These are phyloP conservation scores for Brenthis daphne DNA, from an alignment of 2,888 invertebrate genomes.

Conservation along the genomic window DNA sequence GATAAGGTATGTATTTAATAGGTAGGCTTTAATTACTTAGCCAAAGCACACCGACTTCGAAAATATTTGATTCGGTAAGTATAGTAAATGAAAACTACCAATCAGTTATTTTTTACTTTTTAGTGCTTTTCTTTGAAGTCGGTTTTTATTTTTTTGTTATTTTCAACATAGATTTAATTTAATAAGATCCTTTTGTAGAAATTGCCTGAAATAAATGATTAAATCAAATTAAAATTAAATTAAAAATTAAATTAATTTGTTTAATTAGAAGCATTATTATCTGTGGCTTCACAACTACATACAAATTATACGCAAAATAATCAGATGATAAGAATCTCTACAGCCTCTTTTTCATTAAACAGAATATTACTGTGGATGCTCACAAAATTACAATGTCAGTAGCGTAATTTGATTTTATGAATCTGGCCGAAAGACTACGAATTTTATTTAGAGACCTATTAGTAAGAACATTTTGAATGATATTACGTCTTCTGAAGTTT, in stretches of 20 bases:
- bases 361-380: not conserved
- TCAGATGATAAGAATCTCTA: not conserved
- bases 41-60: no score
- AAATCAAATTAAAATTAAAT: no score
- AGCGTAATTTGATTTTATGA: constrained; percentile 5
- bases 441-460: constrained; percentile 6
- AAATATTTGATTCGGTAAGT: no score
- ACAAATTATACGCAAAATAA: no score
- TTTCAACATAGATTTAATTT: not conserved
- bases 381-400: constrained; percentile 6
- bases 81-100: no score
- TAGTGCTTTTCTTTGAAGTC: no score
- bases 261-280: not conserved
- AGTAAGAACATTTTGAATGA: not conserved
- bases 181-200: no score
- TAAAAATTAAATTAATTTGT: not conserved
- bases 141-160: not conserved
- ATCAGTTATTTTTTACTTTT: no score
- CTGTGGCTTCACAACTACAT: no score
- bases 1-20: no score
- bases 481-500: constrained; percentile 1
- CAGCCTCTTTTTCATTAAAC: not conserved
- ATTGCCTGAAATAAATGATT: no score
- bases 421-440: not conserved
- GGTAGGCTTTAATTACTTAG: no score